Evolutionary conservation across 2,797 vertebrate species (phyloP).

Genomic region (Labroides dimidiatus): DNA sequence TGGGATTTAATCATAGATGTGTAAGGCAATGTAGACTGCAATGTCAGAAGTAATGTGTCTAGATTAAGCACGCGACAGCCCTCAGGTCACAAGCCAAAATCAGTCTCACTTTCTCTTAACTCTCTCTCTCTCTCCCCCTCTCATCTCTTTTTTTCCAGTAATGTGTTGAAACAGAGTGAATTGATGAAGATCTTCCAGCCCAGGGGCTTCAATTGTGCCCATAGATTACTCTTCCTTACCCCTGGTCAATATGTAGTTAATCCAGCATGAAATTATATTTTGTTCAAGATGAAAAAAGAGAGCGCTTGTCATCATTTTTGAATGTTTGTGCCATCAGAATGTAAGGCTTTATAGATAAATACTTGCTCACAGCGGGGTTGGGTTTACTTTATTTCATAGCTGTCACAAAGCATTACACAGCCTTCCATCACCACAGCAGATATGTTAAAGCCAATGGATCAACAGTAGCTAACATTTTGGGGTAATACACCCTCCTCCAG

Average conservation of each 20-base stretch:
- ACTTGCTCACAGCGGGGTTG: slow-evolving; percentile 74
- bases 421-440: slow-evolving; percentile 60
- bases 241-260: slow-evolving; percentile 83
- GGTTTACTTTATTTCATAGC: slow-evolving; percentile 82
- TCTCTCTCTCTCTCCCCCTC: slow-evolving; percentile 11
- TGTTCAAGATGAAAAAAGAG: slow-evolving; percentile 74
- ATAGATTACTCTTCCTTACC: slow-evolving; percentile 70
- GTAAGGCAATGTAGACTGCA: slow-evolving; percentile 55
- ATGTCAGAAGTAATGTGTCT: slow-evolving; percentile 71
- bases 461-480: slow-evolving; percentile 53
- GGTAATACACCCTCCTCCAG: slow-evolving; percentile 23
- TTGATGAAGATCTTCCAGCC: slow-evolving; percentile 74
- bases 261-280: slow-evolving; percentile 86
- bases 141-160: slow-evolving; percentile 25
- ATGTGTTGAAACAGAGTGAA: slow-evolving; percentile 56
- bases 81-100: slow-evolving; percentile 71
- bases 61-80: slow-evolving; percentile 66
- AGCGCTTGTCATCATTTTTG: slow-evolving; percentile 76
- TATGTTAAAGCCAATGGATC: slow-evolving; percentile 65
- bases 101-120: slow-evolving; percentile 49
- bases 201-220: slow-evolving; percentile 55
- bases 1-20: slow-evolving; percentile 74
- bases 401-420: slow-evolving; percentile 76
- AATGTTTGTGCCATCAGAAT: slow-evolving; percentile 80
- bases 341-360: slow-evolving; percentile 81